phyloP scores from a whole-genome alignment of 2,888 invertebrate species.

The Scaptomyza flava region DNA sequence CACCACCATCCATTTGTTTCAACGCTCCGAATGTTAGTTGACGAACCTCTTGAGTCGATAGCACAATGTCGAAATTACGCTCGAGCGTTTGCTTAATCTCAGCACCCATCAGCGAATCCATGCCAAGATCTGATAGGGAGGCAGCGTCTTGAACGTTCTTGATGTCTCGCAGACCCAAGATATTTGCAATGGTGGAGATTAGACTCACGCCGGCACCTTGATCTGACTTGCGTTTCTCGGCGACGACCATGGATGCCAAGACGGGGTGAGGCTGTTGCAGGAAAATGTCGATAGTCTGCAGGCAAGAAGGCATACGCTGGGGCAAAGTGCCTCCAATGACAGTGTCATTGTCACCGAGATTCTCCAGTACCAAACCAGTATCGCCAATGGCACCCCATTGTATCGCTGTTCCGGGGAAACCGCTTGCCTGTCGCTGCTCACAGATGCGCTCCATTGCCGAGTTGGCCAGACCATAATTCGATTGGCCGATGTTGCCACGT shows the following conservation, averaged over 20 bases:
- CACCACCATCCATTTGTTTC: constrained; percentile 85
- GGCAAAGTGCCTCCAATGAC: constrained; percentile 98
- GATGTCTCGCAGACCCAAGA: constrained; percentile 94
- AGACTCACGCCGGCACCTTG: constrained; percentile 87
- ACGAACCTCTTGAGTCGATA: constrained; percentile 96
- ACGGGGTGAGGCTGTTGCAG: constrained; percentile 95
- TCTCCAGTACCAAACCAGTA: constrained; percentile 95
- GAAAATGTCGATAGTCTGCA: constrained; percentile 94
- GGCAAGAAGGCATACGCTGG: constrained; percentile 97
- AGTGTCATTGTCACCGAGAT: constrained; percentile 94
- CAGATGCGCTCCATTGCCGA: constrained; percentile 98
- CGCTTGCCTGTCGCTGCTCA: constrained; percentile 92
- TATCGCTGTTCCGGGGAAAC: constrained; percentile 95
- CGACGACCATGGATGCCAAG: constrained; percentile 92
- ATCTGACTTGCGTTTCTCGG: constrained; percentile 90
- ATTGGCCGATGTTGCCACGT: constrained; percentile 97
- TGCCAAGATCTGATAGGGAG: constrained; percentile 96
- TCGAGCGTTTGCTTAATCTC: constrained; percentile 99
- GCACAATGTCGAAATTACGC: constrained; percentile 94
- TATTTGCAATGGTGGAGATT: constrained; percentile 93
- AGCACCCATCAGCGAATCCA: constrained; percentile 99
- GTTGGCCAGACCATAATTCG: constrained; percentile 98
- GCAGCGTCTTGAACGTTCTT: constrained; percentile 90
- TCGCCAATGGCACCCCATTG: constrained; percentile 99
- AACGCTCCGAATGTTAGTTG: constrained; percentile 91